Evolutionary conservation across 2,888 invertebrate genomes (phyloP), one percentile per base, ranked within the genome.

Genomic region (Ellobium chinense): DNA sequence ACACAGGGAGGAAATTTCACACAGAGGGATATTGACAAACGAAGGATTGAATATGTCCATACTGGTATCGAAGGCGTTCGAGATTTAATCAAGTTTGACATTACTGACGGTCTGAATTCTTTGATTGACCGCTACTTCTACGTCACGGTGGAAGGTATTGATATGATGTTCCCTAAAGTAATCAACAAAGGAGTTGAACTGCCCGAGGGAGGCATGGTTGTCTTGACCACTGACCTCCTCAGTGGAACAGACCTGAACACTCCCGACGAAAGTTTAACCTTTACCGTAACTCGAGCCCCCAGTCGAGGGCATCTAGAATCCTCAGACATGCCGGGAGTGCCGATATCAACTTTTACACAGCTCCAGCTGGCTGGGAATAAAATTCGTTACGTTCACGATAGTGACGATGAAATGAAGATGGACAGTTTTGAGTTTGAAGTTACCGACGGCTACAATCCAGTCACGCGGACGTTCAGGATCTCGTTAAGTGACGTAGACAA

Each of bases 361-460:
- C 83, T 92, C 12, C 91, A 93, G 70, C 83, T 93, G 39, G 92
- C 91, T 3, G 92, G 91, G 1, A 91, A 89, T 80, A 91, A 91
- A 82, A 90, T 93, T 24, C 85, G 88, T n/a, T 93, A 93, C 83
- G 89, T 91, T 2, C 93, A 93, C 85, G 87, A 87, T 68, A 86
- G 89, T 18, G 86, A 88, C 18, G 91, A 91, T 85, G 93, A 93
- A 84, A 88, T 89, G 62, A 91, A 91, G 81, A 89, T 91, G 87
- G 93, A 93, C 84, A 90, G 90, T 73, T 93, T 93, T 85, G 92
- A 92, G 82, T 92, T 93, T 84, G 92, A 92, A 84, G 92, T 93
- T 9, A 91, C 91, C 2, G 93, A 93, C 84, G 92, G 93, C 3
- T 90, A 86, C 80, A 92, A 93, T 82, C 89, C 88, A 1, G 88